A percentile compares a stretch with the other conserved stretches of the same genome.
Evolutionary conservation across 2,113 vertebrate genomes (phyloP).

Genomic region (Myxocyprinus asiaticus): DNA sequence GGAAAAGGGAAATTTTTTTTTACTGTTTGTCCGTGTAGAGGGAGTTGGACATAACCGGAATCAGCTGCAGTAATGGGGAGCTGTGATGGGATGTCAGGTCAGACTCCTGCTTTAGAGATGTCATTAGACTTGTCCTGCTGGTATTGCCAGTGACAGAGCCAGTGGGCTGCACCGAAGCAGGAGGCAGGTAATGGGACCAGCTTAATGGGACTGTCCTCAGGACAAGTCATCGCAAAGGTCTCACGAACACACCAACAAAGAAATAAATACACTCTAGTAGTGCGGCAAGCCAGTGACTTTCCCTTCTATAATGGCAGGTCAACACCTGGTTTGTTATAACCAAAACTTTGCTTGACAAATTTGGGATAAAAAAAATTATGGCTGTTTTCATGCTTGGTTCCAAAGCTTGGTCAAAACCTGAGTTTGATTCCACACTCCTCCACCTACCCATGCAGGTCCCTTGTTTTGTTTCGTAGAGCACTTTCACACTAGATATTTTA

Average conservation of each 20-base stretch:
- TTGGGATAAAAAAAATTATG: no score
- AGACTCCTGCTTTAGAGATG: conserved; percentile 29
- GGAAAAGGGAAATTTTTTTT: conserved; percentile 23
- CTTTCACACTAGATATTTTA: no score
- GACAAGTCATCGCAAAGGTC: conserved; percentile 3
- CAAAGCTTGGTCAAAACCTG: no score
- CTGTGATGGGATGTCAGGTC: conserved; percentile 39
- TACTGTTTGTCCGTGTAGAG: not conserved
- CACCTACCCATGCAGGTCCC: no score
- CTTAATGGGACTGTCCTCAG: conserved; percentile 30
- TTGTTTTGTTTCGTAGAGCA: no score
- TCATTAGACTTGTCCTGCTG: conserved; percentile 38
- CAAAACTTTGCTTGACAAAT: no score
- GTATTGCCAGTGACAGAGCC: conserved; percentile 20
- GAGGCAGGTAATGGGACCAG: conserved; percentile 33
- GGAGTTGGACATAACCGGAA: not conserved
- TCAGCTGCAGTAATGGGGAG: conserved; percentile 30
- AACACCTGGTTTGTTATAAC: not conserved
- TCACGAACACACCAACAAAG: conserved; percentile 13
- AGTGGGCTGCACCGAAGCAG: conserved; percentile 9
- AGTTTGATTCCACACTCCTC: no score
- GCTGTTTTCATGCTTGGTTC: no score
- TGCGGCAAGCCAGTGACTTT: no score
- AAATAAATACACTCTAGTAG: not conserved
- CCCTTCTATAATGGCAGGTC: not conserved